Evolutionary conservation across 2,113 vertebrate species (phyloP).

Genomic region (Neogale vison): DNA sequence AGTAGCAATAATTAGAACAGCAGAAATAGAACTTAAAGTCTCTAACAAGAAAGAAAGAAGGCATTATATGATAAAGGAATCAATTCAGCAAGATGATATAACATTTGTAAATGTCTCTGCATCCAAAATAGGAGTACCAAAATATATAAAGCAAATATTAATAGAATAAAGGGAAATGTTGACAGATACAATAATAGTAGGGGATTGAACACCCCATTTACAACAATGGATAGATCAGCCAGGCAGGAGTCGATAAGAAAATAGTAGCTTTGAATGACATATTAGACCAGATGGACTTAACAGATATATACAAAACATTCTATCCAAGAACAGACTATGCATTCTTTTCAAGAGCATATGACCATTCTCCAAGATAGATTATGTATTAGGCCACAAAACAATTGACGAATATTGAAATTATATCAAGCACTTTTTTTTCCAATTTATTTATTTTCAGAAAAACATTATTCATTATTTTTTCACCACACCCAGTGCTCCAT

Average conservation of each 20-base stretch:
- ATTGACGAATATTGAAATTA: neutral
- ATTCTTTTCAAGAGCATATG: neutral
- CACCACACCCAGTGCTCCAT: too few species aligned
- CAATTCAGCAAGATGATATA: neutral
- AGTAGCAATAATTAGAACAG: neutral
- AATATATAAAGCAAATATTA: neutral
- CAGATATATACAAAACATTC: neutral
- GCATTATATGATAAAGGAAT: neutral
- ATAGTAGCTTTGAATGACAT: neutral
- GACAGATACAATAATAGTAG: neutral
- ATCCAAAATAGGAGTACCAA: neutral
- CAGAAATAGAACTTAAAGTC: neutral
- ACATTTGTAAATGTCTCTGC: neutral
- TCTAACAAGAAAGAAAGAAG: neutral
- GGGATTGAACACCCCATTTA: neutral
- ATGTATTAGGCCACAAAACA: neutral
- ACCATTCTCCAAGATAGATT: neutral
- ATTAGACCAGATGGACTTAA: neutral
- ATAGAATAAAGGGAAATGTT: neutral
- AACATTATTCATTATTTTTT: too few species aligned
- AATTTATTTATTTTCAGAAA: too few species aligned
- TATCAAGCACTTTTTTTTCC: neutral
- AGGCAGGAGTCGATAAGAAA: neutral
- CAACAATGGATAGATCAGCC: neutral
- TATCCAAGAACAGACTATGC: neutral